phyloP scores from a whole-genome alignment of 2,797 vertebrate genomes.

The Emys orbicularis region DNA sequence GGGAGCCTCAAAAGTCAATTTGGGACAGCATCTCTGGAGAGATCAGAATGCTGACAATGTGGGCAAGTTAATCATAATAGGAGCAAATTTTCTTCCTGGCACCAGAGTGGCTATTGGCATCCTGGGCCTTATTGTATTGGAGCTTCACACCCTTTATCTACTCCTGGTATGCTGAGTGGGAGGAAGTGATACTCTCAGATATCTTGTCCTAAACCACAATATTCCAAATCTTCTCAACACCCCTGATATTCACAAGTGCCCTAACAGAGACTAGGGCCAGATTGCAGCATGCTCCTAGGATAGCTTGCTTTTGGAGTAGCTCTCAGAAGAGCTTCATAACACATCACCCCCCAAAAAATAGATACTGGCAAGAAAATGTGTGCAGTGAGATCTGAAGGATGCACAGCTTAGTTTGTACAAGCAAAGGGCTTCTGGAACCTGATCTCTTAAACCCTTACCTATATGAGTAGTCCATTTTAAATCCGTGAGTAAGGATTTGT shows the following conservation, averaged over 20 bases:
- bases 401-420: neutral
- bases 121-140: no score
- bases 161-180: neutral
- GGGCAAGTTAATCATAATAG: no score
- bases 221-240: neutral
- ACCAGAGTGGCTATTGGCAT: no score
- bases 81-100: no score
- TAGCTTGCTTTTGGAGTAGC: no score
- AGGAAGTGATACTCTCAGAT: neutral
- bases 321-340: neutral
- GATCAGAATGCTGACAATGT: no score
- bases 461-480: neutral
- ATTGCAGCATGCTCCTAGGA: neutral
- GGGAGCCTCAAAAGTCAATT: no score
- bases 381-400: neutral
- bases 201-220: neutral
- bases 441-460: neutral
- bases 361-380: neutral
- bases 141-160: neutral
- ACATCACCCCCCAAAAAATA: neutral
- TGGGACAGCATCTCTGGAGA: no score
- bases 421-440: neutral
- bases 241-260: neutral
- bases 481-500: rapidly evolving
- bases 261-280: neutral